Evolutionary conservation across 2,113 vertebrate genomes (phyloP).

Genomic region (Stegostoma tigrinum): DNA sequence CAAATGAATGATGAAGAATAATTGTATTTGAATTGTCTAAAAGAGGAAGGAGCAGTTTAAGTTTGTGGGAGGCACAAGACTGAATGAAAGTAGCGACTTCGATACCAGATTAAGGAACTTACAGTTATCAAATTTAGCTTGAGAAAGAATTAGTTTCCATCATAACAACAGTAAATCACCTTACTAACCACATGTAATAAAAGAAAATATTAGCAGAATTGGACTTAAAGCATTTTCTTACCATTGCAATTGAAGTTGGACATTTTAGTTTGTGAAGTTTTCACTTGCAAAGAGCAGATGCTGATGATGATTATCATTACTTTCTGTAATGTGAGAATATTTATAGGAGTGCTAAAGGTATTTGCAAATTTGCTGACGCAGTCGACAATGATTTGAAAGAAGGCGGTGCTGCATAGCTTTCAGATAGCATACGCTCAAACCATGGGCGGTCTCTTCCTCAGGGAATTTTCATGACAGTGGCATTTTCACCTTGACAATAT

Average conservation of each 20-base stretch:
- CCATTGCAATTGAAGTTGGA: not conserved
- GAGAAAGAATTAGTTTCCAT: not conserved
- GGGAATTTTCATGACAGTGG: not conserved
- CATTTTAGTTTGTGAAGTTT: not conserved
- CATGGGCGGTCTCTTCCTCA: not conserved
- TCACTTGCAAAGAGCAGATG: not conserved
- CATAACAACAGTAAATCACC: not conserved
- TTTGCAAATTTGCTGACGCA: not conserved
- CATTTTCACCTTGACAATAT: too few relatives aligned
- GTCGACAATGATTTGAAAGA: too few relatives aligned
- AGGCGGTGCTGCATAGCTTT: not conserved
- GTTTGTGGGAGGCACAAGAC: not conserved
- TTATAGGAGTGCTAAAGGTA: not conserved
- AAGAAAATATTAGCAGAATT: not conserved
- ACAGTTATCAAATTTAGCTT: not conserved
- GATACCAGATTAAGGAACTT: not conserved
- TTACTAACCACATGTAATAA: not conserved
- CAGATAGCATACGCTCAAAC: not conserved
- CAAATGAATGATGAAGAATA: not conserved
- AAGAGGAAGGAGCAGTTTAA: not conserved
- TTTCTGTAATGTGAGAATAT: not conserved
- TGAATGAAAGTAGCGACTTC: not conserved
- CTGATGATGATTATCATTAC: not conserved
- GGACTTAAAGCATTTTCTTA: not conserved
- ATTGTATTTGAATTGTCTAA: not conserved